Conservation (phyloP, 2,888 invertebrate species). For the Latrodectus elegans region DNA sequence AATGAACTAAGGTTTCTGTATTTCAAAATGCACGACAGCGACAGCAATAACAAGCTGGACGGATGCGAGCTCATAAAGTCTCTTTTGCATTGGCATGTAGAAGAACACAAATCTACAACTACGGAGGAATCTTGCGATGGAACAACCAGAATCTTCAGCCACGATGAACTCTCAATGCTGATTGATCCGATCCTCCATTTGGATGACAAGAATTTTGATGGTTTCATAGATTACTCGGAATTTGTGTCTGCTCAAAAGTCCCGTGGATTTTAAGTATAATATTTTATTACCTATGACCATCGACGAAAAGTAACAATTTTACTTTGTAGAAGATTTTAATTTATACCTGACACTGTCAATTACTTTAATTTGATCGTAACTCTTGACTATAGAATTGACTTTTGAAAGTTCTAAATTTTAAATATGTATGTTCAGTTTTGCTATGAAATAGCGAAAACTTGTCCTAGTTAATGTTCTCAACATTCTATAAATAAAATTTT, state of each 20-base stretch:
- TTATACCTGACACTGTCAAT: too few relatives aligned
- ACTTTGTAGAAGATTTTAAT: too few relatives aligned
- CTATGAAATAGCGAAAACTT: too few relatives aligned
- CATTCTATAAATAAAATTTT: too few relatives aligned
- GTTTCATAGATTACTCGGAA: slow-evolving; percentile 49
- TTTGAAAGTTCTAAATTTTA: too few relatives aligned
- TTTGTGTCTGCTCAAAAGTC: slow-evolving; percentile 35
- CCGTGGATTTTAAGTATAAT: slow-evolving; percentile 15
- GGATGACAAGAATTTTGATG: slow-evolving; percentile 42
- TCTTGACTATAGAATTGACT: too few relatives aligned
- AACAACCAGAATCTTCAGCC: slow-evolving; percentile 19
- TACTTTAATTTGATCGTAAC: too few relatives aligned
- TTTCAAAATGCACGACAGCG: slow-evolving; percentile 52
- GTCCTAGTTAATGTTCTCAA: too few relatives aligned
- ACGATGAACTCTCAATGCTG: slow-evolving; percentile 34
- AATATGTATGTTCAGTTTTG: too few relatives aligned
- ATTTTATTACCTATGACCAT: too few relatives aligned
- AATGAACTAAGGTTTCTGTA: slow-evolving; percentile 38
- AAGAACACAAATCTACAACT: slow-evolving; percentile 10
- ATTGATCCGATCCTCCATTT: slow-evolving; percentile 30
- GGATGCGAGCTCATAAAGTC: slow-evolving; percentile 51
- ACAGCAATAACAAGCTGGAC: slow-evolving; percentile 40
- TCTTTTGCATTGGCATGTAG: slow-evolving; percentile 37
- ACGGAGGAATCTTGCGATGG: neutral
- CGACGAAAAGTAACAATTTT: too few relatives aligned